A percentile compares a stretch with the other conserved stretches of the same genome.
Conservation (phyloP, 2,113 vertebrate species). For the Sinocyclocheilus maitianheensis region DNA sequence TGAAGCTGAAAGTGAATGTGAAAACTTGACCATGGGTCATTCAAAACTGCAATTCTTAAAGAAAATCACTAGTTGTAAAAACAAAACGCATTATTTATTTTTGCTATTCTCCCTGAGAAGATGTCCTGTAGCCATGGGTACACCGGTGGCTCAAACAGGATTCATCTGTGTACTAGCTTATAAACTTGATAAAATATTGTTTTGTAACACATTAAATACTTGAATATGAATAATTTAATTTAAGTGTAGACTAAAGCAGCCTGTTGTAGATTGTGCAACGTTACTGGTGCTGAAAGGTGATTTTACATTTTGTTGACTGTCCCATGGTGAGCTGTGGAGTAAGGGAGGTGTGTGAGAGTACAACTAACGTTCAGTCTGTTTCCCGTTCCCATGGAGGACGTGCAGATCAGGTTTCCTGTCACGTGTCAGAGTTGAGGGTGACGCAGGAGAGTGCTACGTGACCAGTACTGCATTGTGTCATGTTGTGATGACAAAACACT, state of each 20-base stretch:
- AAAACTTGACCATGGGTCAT: not conserved
- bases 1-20: not conserved
- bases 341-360: not conserved
- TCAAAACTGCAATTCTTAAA: too few relatives aligned
- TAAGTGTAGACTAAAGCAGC: not conserved
- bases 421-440: slow-evolving; percentile 43
- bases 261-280: not conserved
- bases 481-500: slow-evolving; percentile 29
- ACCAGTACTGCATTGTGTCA: slow-evolving; percentile 17
- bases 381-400: not conserved
- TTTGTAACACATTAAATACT: not conserved
- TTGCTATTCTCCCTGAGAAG: too few relatives aligned
- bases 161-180: not conserved
- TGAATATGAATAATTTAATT: not conserved
- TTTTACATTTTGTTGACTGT: not conserved
- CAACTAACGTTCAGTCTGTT: not conserved
- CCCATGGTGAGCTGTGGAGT: not conserved
- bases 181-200: not conserved
- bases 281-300: not conserved
- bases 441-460: slow-evolving; percentile 10
- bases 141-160: too few relatives aligned
- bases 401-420: slow-evolving; percentile 46
- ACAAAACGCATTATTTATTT: too few relatives aligned
- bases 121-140: too few relatives aligned
- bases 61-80: too few relatives aligned